Conservation (phyloP, 2,113 vertebrate genomes). For the Okapia johnstoni region DNA sequence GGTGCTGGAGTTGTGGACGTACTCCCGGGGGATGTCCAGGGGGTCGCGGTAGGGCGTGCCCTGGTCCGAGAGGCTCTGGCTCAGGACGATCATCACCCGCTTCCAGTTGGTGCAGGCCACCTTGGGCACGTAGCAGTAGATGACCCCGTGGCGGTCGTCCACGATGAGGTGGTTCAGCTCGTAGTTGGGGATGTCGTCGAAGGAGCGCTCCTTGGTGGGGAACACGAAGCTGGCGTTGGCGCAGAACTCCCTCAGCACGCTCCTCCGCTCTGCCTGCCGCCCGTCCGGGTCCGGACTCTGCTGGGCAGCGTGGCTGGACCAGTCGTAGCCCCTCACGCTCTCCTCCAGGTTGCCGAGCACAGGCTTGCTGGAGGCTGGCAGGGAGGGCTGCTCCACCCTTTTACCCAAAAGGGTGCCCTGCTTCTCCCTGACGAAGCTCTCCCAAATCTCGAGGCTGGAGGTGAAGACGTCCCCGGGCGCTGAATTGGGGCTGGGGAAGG, state of each 20-base stretch:
- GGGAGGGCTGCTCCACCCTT: slow-evolving; percentile 62
- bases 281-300: slow-evolving; percentile 81
- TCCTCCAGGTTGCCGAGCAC: slow-evolving; percentile 80
- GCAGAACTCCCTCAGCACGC: slow-evolving; percentile 85
- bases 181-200: slow-evolving; percentile 97
- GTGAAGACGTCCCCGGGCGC: slow-evolving; percentile 68
- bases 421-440: slow-evolving; percentile 81
- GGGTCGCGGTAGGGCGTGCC: slow-evolving; percentile 91
- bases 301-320: slow-evolving; percentile 84
- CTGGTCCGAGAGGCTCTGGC: slow-evolving; percentile 89
- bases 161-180: slow-evolving; percentile 97
- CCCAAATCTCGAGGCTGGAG: slow-evolving; percentile 88
- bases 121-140: slow-evolving; percentile 99
- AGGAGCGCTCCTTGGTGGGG: slow-evolving; percentile 92
- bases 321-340: slow-evolving; percentile 89
- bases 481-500: slow-evolving; percentile 27
- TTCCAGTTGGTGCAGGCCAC: slow-evolving; percentile 99
- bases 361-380: slow-evolving; percentile 84
- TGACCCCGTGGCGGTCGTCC: slow-evolving; percentile 94
- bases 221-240: slow-evolving; percentile 88
- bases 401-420: background rate
- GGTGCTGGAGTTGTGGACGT: slow-evolving; percentile 92
- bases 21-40: slow-evolving; percentile 87
- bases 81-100: slow-evolving; percentile 96
- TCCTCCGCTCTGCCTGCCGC: slow-evolving; percentile 86